Evolutionary conservation across 2,888 invertebrate genomes (phyloP).

Genomic region (Sarcophaga rosellei): DNA sequence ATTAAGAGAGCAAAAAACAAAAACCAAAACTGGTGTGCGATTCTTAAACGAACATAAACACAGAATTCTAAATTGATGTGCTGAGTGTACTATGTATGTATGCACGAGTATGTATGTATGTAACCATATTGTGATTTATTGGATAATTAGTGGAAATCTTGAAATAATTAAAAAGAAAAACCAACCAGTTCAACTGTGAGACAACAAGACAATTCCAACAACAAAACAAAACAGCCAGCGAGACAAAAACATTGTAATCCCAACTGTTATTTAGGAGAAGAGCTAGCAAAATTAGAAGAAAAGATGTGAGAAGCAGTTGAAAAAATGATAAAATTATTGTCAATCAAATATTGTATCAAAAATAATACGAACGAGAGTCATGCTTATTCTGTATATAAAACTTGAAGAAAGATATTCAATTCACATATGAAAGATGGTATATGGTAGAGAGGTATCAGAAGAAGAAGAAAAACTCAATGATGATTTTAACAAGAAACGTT

Average conservation of each 20-base stretch:
- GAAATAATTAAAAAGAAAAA: slow-evolving; percentile 39
- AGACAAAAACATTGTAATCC: not conserved
- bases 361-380: slow-evolving; percentile 17
- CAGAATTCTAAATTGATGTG: not conserved
- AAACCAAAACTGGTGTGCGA: not conserved
- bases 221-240: not conserved
- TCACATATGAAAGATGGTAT: not conserved
- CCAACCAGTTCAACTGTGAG: slow-evolving; percentile 41
- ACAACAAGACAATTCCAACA: not conserved
- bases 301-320: not conserved
- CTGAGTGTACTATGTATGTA: not conserved
- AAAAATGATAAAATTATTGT: slow-evolving; percentile 45
- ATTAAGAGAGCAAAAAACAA: not conserved
- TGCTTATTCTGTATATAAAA: not conserved
- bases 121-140: slow-evolving; percentile 40
- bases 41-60: not conserved
- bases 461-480: slow-evolving; percentile 5
- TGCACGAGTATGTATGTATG: no score
- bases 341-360: slow-evolving; percentile 32
- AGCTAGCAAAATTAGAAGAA: slow-evolving; percentile 22
- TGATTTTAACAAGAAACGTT: slow-evolving; percentile 4
- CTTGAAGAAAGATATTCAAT: no score
- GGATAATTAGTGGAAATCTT: slow-evolving; percentile 58
- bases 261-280: not conserved
- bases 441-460: not conserved